These are phyloP conservation scores for Chymomyza caudatula DNA, from an alignment of 2,888 invertebrate species.

Conservation along the genomic window DNA sequence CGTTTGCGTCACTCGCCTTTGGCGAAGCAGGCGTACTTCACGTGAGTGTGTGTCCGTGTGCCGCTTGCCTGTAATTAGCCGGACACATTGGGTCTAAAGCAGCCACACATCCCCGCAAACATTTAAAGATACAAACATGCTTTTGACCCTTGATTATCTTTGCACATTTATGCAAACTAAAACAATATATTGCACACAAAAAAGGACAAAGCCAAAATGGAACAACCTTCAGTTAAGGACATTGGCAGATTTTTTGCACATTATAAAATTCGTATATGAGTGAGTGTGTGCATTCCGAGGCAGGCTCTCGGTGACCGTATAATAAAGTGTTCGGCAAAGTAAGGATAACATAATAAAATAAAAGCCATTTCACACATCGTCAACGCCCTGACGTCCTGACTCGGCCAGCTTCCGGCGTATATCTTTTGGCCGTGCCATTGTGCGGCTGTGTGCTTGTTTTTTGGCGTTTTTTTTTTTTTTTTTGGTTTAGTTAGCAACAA, in stretches of 20 bases:
- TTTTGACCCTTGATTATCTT: constrained; percentile 51
- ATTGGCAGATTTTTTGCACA: constrained; percentile 10
- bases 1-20: constrained; percentile 32
- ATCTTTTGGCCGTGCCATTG: neutral
- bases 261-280: constrained; percentile 31
- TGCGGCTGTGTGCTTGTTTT: neutral
- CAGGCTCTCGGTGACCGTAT: constrained; percentile 26
- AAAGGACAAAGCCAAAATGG: constrained; percentile 13
- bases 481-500: constrained; percentile 21
- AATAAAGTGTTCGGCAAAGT: constrained; percentile 55
- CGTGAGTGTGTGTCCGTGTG: constrained; percentile 29
- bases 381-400: constrained; percentile 26
- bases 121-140: neutral
- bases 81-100: constrained; percentile 54
- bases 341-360: constrained; percentile 60
- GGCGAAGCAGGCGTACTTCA: constrained; percentile 21
- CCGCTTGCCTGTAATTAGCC: constrained; percentile 60
- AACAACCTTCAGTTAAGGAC: neutral
- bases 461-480: constrained; percentile 8
- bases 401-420: neutral
- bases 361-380: constrained; percentile 55
- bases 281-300: constrained; percentile 2
- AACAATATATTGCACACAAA: constrained; percentile 62
- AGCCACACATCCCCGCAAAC: neutral
- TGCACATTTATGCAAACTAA: constrained; percentile 60